Base-by-base conservation (phyloP, 2,797 vertebrate genomes). In the Numenius phaeopus region DNA sequence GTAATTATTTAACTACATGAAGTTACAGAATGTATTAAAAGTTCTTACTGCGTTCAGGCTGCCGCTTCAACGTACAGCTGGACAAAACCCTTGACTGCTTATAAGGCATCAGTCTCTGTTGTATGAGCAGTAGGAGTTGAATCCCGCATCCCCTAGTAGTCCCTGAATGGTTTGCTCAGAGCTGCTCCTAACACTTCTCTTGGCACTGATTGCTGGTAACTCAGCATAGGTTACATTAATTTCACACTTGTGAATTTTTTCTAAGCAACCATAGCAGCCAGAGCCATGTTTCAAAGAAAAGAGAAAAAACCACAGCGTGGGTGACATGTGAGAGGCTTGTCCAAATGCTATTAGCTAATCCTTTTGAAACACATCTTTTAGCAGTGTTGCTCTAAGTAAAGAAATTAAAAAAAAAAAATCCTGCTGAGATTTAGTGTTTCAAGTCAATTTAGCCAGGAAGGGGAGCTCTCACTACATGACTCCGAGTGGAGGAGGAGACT, bases 391-490 rank as follows among this genome's bases (percentile, higher is more conserved):
- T 75, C 57, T 59, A 82, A 82, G 55, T 13, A 87, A 91, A 61
- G 8, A 70, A 37, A 55, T 27, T 1, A 6, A 6, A 5, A 10
- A 11, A 44, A 39, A 23, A 7, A n/a, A 11, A 3, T 86, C n/a
- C 37, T 70, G 11, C 34, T 92, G 22, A 47, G 57, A 47, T 80
- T 47, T 73, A 69, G 52, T 62, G 44, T 81, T 95, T 84, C 44
- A 79, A 55, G 52, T 11, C 71, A 21, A 78, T 77, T 91, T 83
- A 88, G 39, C 89, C 89, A 78, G 84, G 84, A 90, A 96, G 91
- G 76, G 91, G 84, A 93, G 85, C 91, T 94, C 93, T 96, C 80
- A 91, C 46, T 83, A n/a, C 46, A 14, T 61, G 65, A 91, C 34
- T 91, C 57, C 37, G 49, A 50, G 34, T 22, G 32, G 20, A 81